Evolutionary conservation across 2,797 vertebrate genomes (phyloP).

Genomic region (Crenuchus spilurus): DNA sequence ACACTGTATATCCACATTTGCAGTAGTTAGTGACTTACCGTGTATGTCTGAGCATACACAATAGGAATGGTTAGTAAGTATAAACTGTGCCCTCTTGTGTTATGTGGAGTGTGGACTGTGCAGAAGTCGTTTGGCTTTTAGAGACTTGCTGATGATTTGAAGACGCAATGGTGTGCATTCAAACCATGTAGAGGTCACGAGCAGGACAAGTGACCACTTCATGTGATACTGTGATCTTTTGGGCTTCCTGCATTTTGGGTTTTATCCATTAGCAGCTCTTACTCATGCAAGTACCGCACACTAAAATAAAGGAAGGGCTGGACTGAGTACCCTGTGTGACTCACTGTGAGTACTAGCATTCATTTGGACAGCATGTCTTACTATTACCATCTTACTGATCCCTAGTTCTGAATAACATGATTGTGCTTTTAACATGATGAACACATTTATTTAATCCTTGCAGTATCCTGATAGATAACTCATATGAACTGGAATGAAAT

Average conservation of each 20-base stretch:
- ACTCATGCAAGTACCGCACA: neutral
- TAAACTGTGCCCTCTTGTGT: slow-evolving; percentile 29
- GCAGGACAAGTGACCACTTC: neutral
- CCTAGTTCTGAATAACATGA: neutral
- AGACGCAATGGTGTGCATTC: neutral
- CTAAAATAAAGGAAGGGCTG: neutral
- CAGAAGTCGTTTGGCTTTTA: neutral
- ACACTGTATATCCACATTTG: neutral
- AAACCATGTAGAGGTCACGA: neutral
- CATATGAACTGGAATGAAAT: neutral
- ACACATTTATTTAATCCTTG: neutral
- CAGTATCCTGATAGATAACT: neutral
- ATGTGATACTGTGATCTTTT: neutral
- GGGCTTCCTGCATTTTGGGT: neutral
- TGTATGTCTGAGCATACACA: neutral
- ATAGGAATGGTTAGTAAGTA: neutral
- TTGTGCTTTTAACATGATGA: neutral
- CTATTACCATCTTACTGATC: neutral
- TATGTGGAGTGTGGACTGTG: slow-evolving; percentile 14
- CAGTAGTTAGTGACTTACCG: neutral
- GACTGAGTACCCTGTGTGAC: neutral
- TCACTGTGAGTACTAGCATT: neutral
- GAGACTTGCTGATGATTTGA: neutral
- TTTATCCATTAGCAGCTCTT: neutral
- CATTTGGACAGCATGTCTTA: neutral